Evolutionary conservation across 64 coral and sea anemone species (phyloP).

Genomic region (Stichodactyla mertensii): DNA sequence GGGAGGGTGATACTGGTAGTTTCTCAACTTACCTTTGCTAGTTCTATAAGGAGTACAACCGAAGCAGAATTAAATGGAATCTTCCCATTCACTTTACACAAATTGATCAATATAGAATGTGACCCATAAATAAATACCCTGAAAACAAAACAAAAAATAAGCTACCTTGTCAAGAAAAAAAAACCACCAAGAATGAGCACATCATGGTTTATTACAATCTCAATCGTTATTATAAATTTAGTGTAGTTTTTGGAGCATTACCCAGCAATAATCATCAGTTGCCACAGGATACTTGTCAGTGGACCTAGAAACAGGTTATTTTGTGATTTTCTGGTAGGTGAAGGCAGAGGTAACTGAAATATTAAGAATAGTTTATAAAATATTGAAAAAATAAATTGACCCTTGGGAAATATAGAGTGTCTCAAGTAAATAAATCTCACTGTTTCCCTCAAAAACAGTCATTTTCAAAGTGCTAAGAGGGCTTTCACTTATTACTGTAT

Average conservation of each 20-base stretch:
- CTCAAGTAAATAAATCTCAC: too few species aligned
- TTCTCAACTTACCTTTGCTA: conserved; percentile 58
- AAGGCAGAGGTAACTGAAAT: background rate
- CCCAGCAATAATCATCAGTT: conserved; percentile 38
- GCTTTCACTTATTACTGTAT: too few species aligned
- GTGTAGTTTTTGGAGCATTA: background rate
- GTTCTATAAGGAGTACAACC: conserved; percentile 88
- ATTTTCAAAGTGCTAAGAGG: too few species aligned
- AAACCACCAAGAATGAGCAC: background rate
- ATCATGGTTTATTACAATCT: too few species aligned
- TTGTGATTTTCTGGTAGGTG: background rate
- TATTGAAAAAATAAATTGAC: too few species aligned
- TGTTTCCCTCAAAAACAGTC: too few species aligned
- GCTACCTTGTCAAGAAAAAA: background rate
- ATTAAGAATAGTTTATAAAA: background rate
- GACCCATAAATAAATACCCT: conserved; percentile 85
- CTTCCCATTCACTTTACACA: conserved; percentile 79
- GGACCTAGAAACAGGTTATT: conserved; percentile 13
- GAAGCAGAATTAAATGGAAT: conserved; percentile 89
- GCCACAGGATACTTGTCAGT: conserved; percentile 33
- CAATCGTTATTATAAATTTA: too few species aligned
- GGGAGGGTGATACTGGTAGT: too few species aligned
- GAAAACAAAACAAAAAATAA: background rate
- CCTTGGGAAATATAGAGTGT: too few species aligned
- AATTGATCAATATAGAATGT: conserved; percentile 74